These are phyloP conservation scores for Apogon hyalosoma DNA, from an alignment of 2,797 vertebrate species.

Conservation along the genomic window DNA sequence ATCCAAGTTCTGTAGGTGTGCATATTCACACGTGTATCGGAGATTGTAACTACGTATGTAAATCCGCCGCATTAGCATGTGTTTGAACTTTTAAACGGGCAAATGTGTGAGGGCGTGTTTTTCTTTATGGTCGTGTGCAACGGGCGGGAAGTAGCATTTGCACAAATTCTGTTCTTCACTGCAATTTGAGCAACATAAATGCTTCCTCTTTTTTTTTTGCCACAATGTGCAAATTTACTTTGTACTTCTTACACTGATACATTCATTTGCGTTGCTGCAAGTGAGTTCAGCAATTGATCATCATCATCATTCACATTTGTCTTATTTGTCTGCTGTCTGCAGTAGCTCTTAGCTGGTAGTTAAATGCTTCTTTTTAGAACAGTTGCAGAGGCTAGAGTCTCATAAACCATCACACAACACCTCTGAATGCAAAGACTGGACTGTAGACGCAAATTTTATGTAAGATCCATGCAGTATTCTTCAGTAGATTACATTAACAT, in stretches of 20 bases:
- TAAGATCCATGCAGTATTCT: too few species aligned
- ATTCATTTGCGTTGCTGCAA: not conserved
- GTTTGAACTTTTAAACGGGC: constrained; percentile 32
- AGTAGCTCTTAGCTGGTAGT: constrained; percentile 3
- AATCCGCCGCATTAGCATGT: constrained; percentile 51
- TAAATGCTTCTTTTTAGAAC: constrained; percentile 3
- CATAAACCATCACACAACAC: too few species aligned
- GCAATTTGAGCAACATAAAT: not conserved
- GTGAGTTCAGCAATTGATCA: too few species aligned
- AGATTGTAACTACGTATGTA: constrained; percentile 33
- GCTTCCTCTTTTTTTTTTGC: constrained; percentile 4
- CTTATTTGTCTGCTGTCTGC: not conserved
- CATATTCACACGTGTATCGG: constrained; percentile 24
- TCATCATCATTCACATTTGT: not conserved
- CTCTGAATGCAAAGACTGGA: too few species aligned
- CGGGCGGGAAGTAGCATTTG: not conserved
- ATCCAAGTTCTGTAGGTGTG: constrained; percentile 50
- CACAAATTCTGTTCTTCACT: not conserved
- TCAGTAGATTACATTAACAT: too few species aligned
- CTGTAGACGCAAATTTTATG: too few species aligned
- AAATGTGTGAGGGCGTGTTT: constrained; percentile 9
- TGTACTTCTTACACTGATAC: not conserved
- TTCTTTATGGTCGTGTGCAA: constrained; percentile 4
- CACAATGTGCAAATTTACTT: not conserved
- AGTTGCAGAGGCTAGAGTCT: too few species aligned